Percentiles rank a stretch among this genome's conserved stretches.
These are phyloP conservation scores for Nysson spinosus DNA, from an alignment of 2,888 invertebrate genomes.

Conservation along the genomic window DNA sequence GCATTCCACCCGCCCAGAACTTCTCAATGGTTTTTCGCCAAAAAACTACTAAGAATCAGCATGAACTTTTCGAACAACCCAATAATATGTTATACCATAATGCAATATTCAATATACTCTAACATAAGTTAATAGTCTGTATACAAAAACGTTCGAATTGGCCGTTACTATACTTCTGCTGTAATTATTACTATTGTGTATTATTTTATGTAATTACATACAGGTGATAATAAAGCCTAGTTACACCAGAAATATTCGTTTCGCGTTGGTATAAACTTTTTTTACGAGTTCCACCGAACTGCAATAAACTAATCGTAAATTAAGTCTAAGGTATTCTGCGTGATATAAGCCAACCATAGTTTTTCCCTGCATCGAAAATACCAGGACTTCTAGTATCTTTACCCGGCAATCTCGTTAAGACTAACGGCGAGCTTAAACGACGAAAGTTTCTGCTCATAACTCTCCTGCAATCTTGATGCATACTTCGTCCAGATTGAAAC, in stretches of 20 bases:
- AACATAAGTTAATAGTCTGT: too few relatives aligned
- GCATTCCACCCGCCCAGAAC: too few relatives aligned
- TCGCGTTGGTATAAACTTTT: background rate
- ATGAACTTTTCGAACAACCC: too few relatives aligned
- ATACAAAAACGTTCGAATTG: too few relatives aligned
- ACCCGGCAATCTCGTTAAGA: constrained; percentile 67
- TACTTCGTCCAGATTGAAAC: constrained; percentile 24
- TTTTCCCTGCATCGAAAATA: constrained; percentile 11
- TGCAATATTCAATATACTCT: too few relatives aligned
- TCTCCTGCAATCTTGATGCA: constrained; percentile 60
- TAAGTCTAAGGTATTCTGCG: constrained; percentile 15
- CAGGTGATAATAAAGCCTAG: too few relatives aligned
- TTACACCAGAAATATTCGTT: constrained; percentile 8
- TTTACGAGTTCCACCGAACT: constrained; percentile 1
- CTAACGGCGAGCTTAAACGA: constrained; percentile 65
- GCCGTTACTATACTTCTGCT: too few relatives aligned
- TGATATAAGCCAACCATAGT: background rate
- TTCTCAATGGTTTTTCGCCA: too few relatives aligned
- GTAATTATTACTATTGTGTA: too few relatives aligned
- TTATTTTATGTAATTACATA: too few relatives aligned
- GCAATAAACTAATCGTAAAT: constrained; percentile 15
- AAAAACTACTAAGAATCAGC: too few relatives aligned
- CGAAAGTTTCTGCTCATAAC: constrained; percentile 63
- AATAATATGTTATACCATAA: too few relatives aligned
- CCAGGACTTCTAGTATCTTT: constrained; percentile 24